Evolutionary conservation across 1,140 invertebrate species (phyloP), one percentile per base, ranked within the genome.

Genomic region (Halyomorpha halys): DNA sequence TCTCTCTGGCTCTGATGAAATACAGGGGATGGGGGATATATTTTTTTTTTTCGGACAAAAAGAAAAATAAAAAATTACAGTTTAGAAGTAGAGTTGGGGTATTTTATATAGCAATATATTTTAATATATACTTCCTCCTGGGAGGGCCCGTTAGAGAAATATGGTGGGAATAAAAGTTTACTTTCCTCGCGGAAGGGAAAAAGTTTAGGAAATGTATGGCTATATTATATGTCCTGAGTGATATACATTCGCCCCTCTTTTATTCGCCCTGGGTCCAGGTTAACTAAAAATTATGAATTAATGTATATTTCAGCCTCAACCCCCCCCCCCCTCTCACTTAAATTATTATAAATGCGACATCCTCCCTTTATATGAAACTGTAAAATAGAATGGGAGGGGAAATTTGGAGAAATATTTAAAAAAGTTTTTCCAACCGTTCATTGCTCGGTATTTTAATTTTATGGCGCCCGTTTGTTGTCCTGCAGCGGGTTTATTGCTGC

Each of bases 221-320:
- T 56, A 56, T 56, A 56, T 56, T 56, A 56, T 56, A 56, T 56
- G 53, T 56, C 53, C 53, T 56, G 53, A 56, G 23, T 56, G 53
- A 56, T 56, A 56, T 56, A 56, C 53, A 23, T 56, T 56, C 53
- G 3, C 23, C 21, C 14, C 53, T 25, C 18, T 56, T 23, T 21
- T 56, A 19, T 16, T 23, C 53, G 18, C 53, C 18, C 14, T 11
- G 34, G 34, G 6, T 13, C 19, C 53, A 56, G 53, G 53, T 56
- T 56, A 56, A 56, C 53, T 56, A 56, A 56, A 56, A 56, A 56
- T 56, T 56, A 56, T 56, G 53, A 56, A 56, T 56, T 56, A 56
- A 25, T 23, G 18, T 56, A 39, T 39, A 56, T 56, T 25, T 56
- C 47, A 49, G n/a, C 47, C 47, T 49, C 21, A 18, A 1, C 47